Conservation (phyloP, 2,797 vertebrate species). For the Threskiornis aethiopicus region DNA sequence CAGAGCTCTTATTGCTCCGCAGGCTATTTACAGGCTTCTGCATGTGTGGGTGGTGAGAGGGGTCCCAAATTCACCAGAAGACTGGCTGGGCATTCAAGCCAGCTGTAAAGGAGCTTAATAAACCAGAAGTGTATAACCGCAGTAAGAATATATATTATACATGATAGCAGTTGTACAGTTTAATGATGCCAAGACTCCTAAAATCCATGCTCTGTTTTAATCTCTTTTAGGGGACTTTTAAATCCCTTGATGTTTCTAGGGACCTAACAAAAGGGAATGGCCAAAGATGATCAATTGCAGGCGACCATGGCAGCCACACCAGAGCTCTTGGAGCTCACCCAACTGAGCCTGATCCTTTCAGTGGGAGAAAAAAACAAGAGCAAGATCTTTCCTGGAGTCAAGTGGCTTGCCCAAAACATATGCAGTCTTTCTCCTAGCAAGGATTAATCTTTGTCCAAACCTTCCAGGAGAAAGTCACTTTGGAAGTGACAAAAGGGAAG, state of each 20-base stretch:
- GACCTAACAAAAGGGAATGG: background rate
- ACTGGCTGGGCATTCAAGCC: background rate
- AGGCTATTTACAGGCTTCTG: conserved; percentile 24
- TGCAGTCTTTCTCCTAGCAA: background rate
- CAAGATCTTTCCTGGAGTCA: background rate
- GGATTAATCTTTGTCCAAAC: background rate
- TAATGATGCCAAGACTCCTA: background rate
- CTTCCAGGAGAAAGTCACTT: conserved; percentile 21
- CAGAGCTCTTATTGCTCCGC: background rate
- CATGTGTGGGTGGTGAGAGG: background rate
- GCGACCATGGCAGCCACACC: background rate
- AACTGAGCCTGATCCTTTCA: background rate
- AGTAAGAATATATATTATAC: background rate
- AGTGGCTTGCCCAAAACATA: background rate
- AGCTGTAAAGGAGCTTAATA: conserved; percentile 4
- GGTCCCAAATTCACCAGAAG: background rate
- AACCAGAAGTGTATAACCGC: background rate
- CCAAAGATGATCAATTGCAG: background rate
- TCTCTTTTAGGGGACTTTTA: background rate
- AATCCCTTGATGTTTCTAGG: background rate
- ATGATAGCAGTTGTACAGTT: background rate
- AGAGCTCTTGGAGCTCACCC: background rate
- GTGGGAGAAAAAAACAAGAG: background rate
- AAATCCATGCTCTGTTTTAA: background rate
- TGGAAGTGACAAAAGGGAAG: background rate